Base-by-base conservation (phyloP, 1,140 invertebrate species). In the Halyomorpha halys region DNA sequence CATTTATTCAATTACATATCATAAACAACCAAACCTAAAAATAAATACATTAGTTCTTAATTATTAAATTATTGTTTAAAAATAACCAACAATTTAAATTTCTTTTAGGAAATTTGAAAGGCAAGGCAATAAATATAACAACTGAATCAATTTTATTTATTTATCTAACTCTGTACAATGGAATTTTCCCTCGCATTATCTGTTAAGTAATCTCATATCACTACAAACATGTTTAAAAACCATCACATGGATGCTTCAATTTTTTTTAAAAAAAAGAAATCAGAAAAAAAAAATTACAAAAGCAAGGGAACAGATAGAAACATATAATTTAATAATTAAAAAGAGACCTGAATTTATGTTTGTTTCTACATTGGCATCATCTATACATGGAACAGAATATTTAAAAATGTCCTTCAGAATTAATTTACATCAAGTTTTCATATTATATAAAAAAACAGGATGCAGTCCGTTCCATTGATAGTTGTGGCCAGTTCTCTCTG, bases 91-190 rank as follows among this genome's bases (percentile, higher is more conserved):
- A 30, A 8, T 30, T 30, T 30, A 30, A 4, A 4, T 4, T 4
- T 4, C 3, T 4, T 4, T 30, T 8, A 30, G 27, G 27, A 30
- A 30, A 30, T 4, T 30, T 30, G 27, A 30, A 30, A 30, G 27
- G 27, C 27, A 30, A 30, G 27, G 27, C 27, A 30, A 30, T 30
- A 30, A 30, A 30, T 30, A 30, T 30, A 30, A 53, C 11, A 53
- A 53, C 51, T 53, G 21, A 53, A 53, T 14, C 19, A 19, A 19
- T 53, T 53, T 53, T 53, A 60, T 65, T 67, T 67, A 65, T 61
- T 67, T n/a, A 62, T 67, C 66, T 67, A 67, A 67, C 66, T 61
- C 62, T 67, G 63, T 67, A 67, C 66, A 67, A 61, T 67, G 66
- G 66, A 67, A 67, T 60, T 49, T 27, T 61, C 63, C 63, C 63